Evolutionary conservation across 1,140 invertebrate genomes (phyloP).

Genomic region (Wiebesia pumilae): DNA sequence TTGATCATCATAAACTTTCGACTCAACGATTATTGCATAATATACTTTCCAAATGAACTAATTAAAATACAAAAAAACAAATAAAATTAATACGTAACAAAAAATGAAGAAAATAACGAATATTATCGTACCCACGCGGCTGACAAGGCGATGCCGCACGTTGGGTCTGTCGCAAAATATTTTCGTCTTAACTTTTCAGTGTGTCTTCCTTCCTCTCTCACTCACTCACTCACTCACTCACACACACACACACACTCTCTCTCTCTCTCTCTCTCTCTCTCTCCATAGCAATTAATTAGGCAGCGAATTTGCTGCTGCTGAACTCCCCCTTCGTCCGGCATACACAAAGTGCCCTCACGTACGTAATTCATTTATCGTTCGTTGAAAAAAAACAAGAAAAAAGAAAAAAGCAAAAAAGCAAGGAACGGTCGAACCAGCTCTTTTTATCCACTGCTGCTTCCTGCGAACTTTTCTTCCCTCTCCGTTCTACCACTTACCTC

Average conservation of each 20-base stretch:
- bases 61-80: not conserved
- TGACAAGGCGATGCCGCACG: not conserved
- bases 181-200: slow-evolving; percentile 16
- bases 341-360: slow-evolving; percentile 48
- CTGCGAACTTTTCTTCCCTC: slow-evolving; percentile 30
- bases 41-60: not conserved
- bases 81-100: not conserved
- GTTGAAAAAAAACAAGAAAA: not conserved
- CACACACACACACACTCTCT: too few species aligned
- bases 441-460: slow-evolving; percentile 36
- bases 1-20: not conserved
- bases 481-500: not conserved
- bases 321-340: not conserved
- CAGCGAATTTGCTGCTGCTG: slow-evolving; percentile 31
- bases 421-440: slow-evolving; percentile 26
- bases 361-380: slow-evolving; percentile 51
- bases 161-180: slow-evolving; percentile 8
- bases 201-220: not conserved
- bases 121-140: not conserved
- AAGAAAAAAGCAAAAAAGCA: slow-evolving; percentile 25
- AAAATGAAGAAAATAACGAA: slow-evolving; percentile 9
- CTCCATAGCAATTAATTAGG: slow-evolving; percentile 47
- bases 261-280: slow-evolving; percentile 12
- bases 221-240: not conserved
- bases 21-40: not conserved